Percentiles rank a stretch among this genome's conserved stretches.
Evolutionary conservation across 2,888 invertebrate genomes (phyloP).

Genomic region (Cheilosia scutellata): DNA sequence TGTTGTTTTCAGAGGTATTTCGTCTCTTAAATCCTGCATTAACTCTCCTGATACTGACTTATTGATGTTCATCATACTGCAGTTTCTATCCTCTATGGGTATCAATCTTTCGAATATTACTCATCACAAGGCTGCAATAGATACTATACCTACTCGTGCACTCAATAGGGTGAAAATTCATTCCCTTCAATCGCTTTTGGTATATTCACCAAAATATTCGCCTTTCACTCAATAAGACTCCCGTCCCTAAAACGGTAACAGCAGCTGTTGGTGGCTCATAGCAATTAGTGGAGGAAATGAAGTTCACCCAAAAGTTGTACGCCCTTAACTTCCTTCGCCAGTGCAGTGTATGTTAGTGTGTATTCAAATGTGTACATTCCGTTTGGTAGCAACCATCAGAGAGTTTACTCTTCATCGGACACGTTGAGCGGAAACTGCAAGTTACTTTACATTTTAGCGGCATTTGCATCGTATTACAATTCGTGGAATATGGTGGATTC

Average conservation of each 20-base stretch:
- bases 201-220: too few relatives aligned
- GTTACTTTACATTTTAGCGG: constrained; percentile 53
- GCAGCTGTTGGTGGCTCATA: constrained; percentile 8
- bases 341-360: constrained; percentile 7
- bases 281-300: constrained; percentile 55
- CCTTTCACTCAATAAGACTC: not conserved
- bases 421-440: constrained; percentile 61
- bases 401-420: constrained; percentile 57
- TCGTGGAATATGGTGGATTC: constrained; percentile 12
- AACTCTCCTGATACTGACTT: too few relatives aligned
- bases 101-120: too few relatives aligned
- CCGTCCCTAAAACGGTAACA: constrained; percentile 17
- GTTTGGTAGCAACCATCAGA: constrained; percentile 4
- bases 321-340: constrained; percentile 2
- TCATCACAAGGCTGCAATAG: too few relatives aligned
- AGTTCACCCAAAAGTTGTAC: constrained; percentile 44
- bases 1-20: too few relatives aligned
- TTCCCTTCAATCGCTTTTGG: too few relatives aligned
- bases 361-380: not conserved
- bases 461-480: not conserved
- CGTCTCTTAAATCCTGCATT: too few relatives aligned
- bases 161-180: too few relatives aligned
- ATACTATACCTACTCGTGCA: too few relatives aligned
- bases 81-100: too few relatives aligned
- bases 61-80: too few relatives aligned